A percentile compares a stretch with the other conserved stretches of the same genome.
phyloP scores from a whole-genome alignment of 1,140 invertebrate genomes.

The Hyposmocoma kahamanoa region DNA sequence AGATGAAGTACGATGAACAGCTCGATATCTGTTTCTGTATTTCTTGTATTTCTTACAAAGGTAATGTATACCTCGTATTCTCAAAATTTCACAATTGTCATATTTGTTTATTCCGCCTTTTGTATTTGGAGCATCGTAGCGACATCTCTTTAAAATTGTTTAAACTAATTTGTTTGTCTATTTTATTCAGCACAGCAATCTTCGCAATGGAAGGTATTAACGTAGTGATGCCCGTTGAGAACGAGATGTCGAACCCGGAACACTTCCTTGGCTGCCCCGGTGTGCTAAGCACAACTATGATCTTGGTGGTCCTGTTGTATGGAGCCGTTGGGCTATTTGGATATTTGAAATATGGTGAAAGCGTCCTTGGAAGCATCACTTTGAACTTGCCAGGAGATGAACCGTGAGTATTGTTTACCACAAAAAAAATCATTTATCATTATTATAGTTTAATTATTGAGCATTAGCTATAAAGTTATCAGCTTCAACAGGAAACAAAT shows the following conservation, averaged over 20 bases:
- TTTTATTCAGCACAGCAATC: constrained; percentile 77
- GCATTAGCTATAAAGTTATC: no score
- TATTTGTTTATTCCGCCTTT: no score
- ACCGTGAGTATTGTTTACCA: constrained; percentile 74
- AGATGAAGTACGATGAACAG: no score
- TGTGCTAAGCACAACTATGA: constrained; percentile 88
- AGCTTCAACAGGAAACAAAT: no score
- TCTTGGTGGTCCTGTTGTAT: constrained; percentile 81
- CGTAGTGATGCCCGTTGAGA: constrained; percentile 90
- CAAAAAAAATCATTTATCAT: no score
- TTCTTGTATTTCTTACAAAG: no score
- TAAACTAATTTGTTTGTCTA: constrained; percentile 10
- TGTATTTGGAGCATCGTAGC: no score
- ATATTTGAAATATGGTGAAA: constrained; percentile 83
- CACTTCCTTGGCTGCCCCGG: constrained; percentile 87
- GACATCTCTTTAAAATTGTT: no score
- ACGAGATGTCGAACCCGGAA: constrained; percentile 85
- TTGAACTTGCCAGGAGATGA: constrained; percentile 78
- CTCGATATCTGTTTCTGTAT: no score
- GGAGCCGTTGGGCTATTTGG: constrained; percentile 86
- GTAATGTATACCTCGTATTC: no score
- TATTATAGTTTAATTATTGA: no score
- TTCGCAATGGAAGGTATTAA: constrained; percentile 88
- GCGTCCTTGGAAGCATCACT: constrained; percentile 78
- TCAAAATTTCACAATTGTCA: no score